Evolutionary conservation across 2,113 vertebrate species (phyloP).

Genomic region (Colaptes auratus): DNA sequence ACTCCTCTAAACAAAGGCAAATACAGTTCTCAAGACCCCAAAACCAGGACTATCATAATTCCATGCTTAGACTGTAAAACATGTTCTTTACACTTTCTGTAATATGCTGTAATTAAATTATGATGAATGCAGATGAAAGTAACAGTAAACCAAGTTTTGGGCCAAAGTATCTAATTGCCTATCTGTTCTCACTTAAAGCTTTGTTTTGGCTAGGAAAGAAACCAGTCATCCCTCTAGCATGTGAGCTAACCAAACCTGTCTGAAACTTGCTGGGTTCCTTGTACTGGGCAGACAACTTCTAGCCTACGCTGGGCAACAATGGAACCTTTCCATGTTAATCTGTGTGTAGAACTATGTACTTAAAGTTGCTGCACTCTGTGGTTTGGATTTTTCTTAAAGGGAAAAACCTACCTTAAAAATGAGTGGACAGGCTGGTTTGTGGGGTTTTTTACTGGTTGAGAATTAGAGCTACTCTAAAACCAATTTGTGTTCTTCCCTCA

Average conservation of each 20-base stretch:
- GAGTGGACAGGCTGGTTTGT: background rate
- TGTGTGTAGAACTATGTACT: background rate
- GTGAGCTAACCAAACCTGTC: background rate
- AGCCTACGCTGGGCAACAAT: background rate
- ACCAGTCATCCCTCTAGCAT: background rate
- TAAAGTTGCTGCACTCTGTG: background rate
- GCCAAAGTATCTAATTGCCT: background rate
- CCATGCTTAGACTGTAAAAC: background rate
- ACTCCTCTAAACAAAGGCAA: background rate
- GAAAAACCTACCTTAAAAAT: background rate
- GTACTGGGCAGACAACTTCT: background rate
- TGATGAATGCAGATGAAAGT: background rate
- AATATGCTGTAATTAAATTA: background rate
- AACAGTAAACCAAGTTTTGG: background rate
- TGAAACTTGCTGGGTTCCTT: conserved; percentile 17
- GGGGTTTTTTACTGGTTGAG: background rate
- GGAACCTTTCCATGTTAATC: background rate
- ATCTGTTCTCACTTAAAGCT: background rate
- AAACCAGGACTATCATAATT: background rate
- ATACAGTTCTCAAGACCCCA: background rate
- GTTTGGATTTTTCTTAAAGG: background rate
- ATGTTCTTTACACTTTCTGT: background rate
- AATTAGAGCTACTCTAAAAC: background rate
- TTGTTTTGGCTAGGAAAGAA: background rate
- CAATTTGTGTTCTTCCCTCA: background rate